Percentiles rank a stretch among this genome's conserved stretches.
Evolutionary conservation across 2,888 invertebrate species (phyloP).

Genomic region (Tachina fera): DNA sequence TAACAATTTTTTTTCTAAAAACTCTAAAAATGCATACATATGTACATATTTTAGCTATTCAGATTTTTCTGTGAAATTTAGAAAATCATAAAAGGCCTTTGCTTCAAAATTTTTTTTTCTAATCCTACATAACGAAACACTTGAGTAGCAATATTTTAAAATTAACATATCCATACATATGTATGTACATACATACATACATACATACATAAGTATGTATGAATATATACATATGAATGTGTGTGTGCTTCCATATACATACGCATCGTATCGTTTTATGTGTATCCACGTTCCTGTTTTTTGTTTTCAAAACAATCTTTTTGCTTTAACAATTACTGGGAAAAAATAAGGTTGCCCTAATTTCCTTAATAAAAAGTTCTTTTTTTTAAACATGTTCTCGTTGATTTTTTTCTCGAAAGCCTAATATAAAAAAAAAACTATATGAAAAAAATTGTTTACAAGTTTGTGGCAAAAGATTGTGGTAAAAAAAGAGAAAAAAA

Average conservation of each 20-base stretch:
- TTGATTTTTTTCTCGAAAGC: slow-evolving; percentile 49
- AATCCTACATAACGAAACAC: no score
- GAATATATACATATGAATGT: background rate
- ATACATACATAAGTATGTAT: background rate
- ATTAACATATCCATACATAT: no score
- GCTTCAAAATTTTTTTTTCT: no score
- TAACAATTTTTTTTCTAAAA: no score
- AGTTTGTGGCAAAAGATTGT: slow-evolving; percentile 66
- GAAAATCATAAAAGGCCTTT: no score
- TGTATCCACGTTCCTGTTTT: background rate
- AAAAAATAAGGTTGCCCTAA: slow-evolving; percentile 49
- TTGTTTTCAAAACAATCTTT: no score
- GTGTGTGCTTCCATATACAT: background rate
- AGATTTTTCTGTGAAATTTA: no score
- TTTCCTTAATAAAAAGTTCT: slow-evolving; percentile 12
- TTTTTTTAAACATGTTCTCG: slow-evolving; percentile 32
- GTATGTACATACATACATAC: background rate
- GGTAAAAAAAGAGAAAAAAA: slow-evolving; percentile 49
- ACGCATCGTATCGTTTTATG: no score
- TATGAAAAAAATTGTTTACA: slow-evolving; percentile 70
- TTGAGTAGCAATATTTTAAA: no score
- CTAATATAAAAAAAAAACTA: slow-evolving; percentile 48
- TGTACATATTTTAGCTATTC: no score
- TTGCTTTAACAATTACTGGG: no score
- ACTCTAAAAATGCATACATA: no score